A percentile compares a stretch with the other conserved stretches of the same genome.
These are phyloP conservation scores for Sitta europaea DNA, from an alignment of 2,113 vertebrate species.

Conservation along the genomic window DNA sequence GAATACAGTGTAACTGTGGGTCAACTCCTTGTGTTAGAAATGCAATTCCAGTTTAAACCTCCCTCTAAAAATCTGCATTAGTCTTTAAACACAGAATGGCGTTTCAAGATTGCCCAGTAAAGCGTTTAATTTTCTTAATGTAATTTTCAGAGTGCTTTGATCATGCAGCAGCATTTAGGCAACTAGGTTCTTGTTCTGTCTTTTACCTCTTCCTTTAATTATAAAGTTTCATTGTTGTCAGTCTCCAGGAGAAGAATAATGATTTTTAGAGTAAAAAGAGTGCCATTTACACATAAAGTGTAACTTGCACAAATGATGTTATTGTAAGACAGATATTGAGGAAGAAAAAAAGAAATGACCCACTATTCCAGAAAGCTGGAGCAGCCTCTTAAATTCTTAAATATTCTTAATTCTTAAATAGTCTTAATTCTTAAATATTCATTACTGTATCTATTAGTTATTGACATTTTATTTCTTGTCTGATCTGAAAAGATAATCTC, in stretches of 20 bases:
- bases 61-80: neutral
- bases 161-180: neutral
- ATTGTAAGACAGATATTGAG: neutral
- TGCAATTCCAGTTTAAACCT: slow-evolving; percentile 1
- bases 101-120: neutral
- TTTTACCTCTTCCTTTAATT: neutral
- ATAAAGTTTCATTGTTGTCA: neutral
- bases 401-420: neutral
- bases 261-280: neutral
- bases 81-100: slow-evolving; percentile 12
- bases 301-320: neutral
- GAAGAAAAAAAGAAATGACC: neutral
- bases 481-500: neutral
- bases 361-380: neutral
- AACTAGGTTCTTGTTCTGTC: neutral
- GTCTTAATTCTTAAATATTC: neutral
- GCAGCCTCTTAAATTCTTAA: neutral
- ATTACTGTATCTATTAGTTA: neutral
- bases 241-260: neutral
- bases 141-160: neutral
- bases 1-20: neutral
- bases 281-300: neutral
- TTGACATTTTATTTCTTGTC: neutral
- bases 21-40: neutral
- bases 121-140: slow-evolving; percentile 26